These are phyloP conservation scores for Griposia aprilina DNA, from an alignment of 2,888 invertebrate species.

Conservation along the genomic window DNA sequence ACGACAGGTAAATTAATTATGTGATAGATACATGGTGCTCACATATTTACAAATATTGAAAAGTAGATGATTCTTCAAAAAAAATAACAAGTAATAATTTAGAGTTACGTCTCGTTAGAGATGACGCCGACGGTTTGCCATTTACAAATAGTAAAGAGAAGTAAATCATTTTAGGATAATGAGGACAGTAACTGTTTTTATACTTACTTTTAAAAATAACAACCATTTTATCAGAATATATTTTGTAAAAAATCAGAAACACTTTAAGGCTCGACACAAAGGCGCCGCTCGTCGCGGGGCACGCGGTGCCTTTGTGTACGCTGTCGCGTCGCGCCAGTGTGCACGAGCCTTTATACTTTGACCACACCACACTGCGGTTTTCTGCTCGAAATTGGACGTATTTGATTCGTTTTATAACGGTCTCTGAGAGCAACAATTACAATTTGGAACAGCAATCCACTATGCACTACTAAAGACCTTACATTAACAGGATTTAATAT, in stretches of 20 bases:
- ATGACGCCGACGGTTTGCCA: too few relatives aligned
- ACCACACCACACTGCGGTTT: conserved; percentile 64
- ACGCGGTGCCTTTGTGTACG: too few relatives aligned
- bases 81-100: too few relatives aligned
- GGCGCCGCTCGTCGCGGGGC: too few relatives aligned
- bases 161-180: neutral
- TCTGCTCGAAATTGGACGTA: conserved; percentile 67
- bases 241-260: neutral
- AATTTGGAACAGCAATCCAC: conserved; percentile 15
- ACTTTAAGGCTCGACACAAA: too few relatives aligned
- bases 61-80: too few relatives aligned
- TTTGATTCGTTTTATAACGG: conserved; percentile 69
- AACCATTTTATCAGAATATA: neutral
- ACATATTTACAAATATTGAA: too few relatives aligned
- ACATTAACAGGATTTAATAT: neutral
- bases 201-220: neutral
- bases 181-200: neutral
- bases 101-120: too few relatives aligned
- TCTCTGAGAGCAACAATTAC: conserved; percentile 24
- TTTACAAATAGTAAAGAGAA: neutral
- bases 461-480: conserved; percentile 5
- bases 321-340: too few relatives aligned
- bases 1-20: too few relatives aligned
- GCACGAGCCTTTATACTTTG: conserved; percentile 50
- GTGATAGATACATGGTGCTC: too few relatives aligned